Base-by-base conservation (phyloP, 2,888 invertebrate genomes). In the Pedicia rivosa region DNA sequence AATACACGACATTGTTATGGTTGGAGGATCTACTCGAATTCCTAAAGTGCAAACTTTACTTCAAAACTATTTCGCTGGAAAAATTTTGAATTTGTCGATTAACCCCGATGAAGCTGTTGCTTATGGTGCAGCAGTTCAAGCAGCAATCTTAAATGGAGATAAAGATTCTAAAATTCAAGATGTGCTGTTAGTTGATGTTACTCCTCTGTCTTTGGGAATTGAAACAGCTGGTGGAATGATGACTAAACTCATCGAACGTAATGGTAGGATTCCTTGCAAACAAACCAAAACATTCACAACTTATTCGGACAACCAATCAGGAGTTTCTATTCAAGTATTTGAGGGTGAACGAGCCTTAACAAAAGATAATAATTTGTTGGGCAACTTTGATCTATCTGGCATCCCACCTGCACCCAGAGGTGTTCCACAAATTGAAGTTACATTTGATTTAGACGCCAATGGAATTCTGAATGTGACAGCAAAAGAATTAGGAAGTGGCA, bases 371-470 rank as follows among this genome's bases (percentile, higher is more conserved):
- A 87, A 95, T 62, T 68, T 90, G 40, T 72, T 97, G 44, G 97
- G 97, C 42, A 94, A 91, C 62, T 97, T 97, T 64, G 94, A 97
- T 61, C 71, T 97, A 41, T 86, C 86, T 24, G 94, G 94, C 39
- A 95, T 97, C 55, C 92, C 94, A 9, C 94, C 94, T 19, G 86
- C 84, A 60, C 95, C 78, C 42, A 83, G 75, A 46, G 95, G 78
- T 56, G 92, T 79, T 43, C 91, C 76, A 44, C 91, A 74, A 64
- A 92, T 77, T 65, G 92, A 84, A 60, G 82, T 84, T 24, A 83
- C 82, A 35, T 84, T 84, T 58, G 61, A 62, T 44, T 81, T 81
- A 51, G 92, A 95, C 55, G 92, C 92, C 41, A 92, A 97, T 65
- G 95, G 95, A 57, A 95, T 95, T 61, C 66, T 97, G 42, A 87